These are phyloP conservation scores for Drosophila littoralis DNA, from an alignment of 1,140 invertebrate species.

Conservation along the genomic window DNA sequence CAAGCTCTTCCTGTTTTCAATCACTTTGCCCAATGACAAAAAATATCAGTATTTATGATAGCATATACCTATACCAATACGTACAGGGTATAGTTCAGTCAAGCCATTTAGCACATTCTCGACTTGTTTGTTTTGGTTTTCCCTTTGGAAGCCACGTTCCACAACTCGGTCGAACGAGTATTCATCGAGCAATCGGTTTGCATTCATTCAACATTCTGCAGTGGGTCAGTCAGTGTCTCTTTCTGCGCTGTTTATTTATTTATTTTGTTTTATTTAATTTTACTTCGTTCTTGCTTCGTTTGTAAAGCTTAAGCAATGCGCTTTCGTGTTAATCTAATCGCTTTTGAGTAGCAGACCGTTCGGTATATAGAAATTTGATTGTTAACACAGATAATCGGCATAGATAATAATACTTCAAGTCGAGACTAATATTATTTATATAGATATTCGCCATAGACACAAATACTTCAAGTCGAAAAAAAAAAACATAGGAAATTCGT, in stretches of 20 bases:
- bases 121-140: background rate
- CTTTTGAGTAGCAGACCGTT: background rate
- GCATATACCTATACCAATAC: too few species aligned
- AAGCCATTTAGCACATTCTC: too few species aligned
- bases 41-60: too few species aligned
- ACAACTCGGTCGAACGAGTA: slow-evolving; percentile 22
- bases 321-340: slow-evolving; percentile 44
- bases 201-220: slow-evolving; percentile 10
- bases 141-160: slow-evolving; percentile 8
- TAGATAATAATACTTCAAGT: slow-evolving; percentile 39
- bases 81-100: background rate
- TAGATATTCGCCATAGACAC: slow-evolving; percentile 7
- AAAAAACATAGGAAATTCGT: slow-evolving; percentile 21
- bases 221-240: slow-evolving; percentile 17
- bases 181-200: slow-evolving; percentile 19
- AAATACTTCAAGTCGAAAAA: slow-evolving; percentile 37
- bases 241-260: background rate
- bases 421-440: slow-evolving; percentile 5
- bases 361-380: slow-evolving; percentile 11
- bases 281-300: slow-evolving; percentile 17
- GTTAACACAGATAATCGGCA: slow-evolving; percentile 28
- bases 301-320: slow-evolving; percentile 13
- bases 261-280: background rate
- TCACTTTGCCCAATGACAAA: too few species aligned
- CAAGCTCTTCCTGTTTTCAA: too few species aligned